Percentiles rank a stretch among this genome's conserved stretches.
Conservation (phyloP, 2,797 vertebrate species). For the Melopsittacus undulatus region DNA sequence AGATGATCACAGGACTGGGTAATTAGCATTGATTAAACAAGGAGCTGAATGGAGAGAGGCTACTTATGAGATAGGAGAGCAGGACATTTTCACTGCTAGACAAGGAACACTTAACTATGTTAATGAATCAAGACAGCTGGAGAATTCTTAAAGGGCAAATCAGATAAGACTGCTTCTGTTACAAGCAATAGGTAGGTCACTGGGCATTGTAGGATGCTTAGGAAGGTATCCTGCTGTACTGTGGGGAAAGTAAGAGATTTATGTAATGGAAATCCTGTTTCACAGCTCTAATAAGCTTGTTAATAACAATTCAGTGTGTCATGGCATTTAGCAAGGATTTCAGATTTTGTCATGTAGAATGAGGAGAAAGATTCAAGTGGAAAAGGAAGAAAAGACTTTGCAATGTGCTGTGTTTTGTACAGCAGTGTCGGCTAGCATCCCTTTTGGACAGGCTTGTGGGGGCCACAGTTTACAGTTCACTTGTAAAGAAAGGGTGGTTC, state of each 20-base stretch:
- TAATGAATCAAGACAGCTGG: conserved; percentile 61
- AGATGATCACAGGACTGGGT: conserved; percentile 64
- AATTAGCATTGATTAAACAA: conserved; percentile 75
- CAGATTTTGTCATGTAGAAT: conserved; percentile 27
- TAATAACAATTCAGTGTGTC: conserved; percentile 50
- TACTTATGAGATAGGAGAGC: conserved; percentile 58
- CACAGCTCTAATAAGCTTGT: conserved; percentile 54
- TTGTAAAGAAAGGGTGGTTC: neutral
- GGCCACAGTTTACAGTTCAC: neutral
- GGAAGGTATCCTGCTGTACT: conserved; percentile 30
- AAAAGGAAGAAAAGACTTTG: neutral
- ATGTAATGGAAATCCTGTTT: conserved; percentile 56
- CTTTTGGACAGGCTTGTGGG: neutral
- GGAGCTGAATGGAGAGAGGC: conserved; percentile 54
- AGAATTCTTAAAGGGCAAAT: conserved; percentile 60
- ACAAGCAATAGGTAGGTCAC: conserved; percentile 63
- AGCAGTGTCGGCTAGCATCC: neutral
- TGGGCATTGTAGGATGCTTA: conserved; percentile 50
- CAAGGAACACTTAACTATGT: conserved; percentile 35
- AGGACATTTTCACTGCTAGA: conserved; percentile 46
- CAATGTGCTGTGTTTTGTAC: neutral
- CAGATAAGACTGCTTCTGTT: conserved; percentile 56
- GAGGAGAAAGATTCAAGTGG: neutral
- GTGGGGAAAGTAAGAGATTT: neutral
- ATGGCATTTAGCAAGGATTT: conserved; percentile 48